Conservation (phyloP, 2,797 vertebrate species). For the Leptoclinus maculatus region DNA sequence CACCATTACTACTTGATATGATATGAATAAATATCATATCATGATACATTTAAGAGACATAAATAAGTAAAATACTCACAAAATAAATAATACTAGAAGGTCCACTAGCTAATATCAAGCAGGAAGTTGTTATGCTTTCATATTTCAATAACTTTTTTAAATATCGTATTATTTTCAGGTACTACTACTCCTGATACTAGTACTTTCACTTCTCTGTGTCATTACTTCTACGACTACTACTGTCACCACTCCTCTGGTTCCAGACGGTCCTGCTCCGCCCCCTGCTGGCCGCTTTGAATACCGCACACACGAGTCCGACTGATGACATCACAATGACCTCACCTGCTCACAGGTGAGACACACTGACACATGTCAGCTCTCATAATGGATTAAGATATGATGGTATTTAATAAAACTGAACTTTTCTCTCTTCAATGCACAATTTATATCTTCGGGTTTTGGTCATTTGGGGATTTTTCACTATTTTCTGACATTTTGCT, state of each 20-base stretch:
- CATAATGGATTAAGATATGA: background rate
- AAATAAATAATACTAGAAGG: background rate
- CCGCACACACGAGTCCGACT: background rate
- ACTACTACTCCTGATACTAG: too few species aligned
- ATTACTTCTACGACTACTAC: background rate
- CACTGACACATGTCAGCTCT: background rate
- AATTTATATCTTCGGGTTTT: too few species aligned
- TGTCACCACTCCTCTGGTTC: background rate
- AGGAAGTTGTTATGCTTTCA: too few species aligned
- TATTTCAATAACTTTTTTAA: too few species aligned
- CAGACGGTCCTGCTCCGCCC: conserved; percentile 10
- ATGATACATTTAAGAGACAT: too few species aligned
- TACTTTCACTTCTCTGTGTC: background rate
- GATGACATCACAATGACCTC: background rate
- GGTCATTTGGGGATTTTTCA: background rate
- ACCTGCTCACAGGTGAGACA: background rate
- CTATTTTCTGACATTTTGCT: background rate
- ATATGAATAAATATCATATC: too few species aligned
- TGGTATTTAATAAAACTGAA: background rate
- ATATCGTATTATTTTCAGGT: too few species aligned
- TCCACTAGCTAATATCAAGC: too few species aligned
- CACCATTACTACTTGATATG: too few species aligned
- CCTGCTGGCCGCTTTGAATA: conserved; percentile 38
- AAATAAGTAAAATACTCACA: too few species aligned
- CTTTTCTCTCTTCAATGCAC: too few species aligned